phyloP scores from a whole-genome alignment of 2,888 invertebrate species.

The Lysandra coridon region DNA sequence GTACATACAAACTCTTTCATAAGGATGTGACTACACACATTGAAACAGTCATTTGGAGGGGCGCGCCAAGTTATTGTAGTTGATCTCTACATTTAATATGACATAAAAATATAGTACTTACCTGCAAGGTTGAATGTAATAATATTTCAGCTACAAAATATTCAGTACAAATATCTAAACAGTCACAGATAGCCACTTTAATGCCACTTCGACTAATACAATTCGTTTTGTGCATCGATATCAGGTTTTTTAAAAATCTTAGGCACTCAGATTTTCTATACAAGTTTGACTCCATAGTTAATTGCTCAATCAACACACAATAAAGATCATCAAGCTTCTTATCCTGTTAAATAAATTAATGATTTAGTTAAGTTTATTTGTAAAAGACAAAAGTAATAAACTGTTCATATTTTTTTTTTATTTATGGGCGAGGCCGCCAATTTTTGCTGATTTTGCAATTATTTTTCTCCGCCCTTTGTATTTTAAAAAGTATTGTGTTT shows the following conservation, averaged over 20 bases:
- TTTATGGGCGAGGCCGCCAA: too few relatives aligned
- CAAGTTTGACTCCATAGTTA: slow-evolving; percentile 61
- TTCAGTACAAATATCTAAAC: slow-evolving; percentile 59
- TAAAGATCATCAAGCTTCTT: slow-evolving; percentile 57
- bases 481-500: too few relatives aligned
- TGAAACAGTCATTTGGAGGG: too few relatives aligned
- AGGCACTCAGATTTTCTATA: slow-evolving; percentile 60
- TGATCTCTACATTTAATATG: not conserved
- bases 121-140: slow-evolving; percentile 58
- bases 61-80: too few relatives aligned
- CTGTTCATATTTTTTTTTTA: too few relatives aligned
- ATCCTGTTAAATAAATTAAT: slow-evolving; percentile 50
- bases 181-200: slow-evolving; percentile 57
- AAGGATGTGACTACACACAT: too few relatives aligned
- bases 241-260: slow-evolving; percentile 53
- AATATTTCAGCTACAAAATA: slow-evolving; percentile 58
- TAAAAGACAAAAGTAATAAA: too few relatives aligned
- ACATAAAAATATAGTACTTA: slow-evolving; percentile 40
- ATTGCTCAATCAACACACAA: slow-evolving; percentile 54
- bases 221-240: slow-evolving; percentile 56
- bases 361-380: not conserved
- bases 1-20: too few relatives aligned
- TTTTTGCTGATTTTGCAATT: too few relatives aligned
- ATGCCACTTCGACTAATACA: slow-evolving; percentile 57
- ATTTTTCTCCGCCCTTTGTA: too few relatives aligned